A percentile compares a stretch with the other conserved stretches of the same genome.
Evolutionary conservation across 2,888 invertebrate genomes (phyloP).

Genomic region (Pyrrhosoma nymphula): DNA sequence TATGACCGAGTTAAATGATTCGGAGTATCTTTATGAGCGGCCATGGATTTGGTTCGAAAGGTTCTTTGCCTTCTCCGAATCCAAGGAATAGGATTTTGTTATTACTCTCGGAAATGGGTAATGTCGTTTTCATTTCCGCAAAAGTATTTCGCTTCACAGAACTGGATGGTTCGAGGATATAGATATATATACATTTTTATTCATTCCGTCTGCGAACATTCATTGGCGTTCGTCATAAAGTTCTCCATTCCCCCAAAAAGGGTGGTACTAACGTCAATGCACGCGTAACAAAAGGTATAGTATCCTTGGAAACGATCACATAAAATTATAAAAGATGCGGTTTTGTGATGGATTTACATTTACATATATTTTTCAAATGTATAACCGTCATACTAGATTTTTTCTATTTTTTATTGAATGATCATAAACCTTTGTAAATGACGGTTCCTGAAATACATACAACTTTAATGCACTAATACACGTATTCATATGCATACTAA

Average conservation of each 20-base stretch:
- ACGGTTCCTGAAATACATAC: background rate
- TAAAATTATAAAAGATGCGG: background rate
- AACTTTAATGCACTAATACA: background rate
- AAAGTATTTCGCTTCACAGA: background rate
- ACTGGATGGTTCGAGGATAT: background rate
- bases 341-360: background rate
- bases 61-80: background rate
- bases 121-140: background rate
- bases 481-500: background rate
- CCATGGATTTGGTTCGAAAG: constrained; percentile 1
- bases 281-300: background rate
- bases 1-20: background rate
- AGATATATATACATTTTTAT: background rate
- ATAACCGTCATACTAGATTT: background rate
- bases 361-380: background rate
- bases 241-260: background rate
- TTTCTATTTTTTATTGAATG: background rate
- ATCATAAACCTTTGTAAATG: background rate
- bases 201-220: background rate
- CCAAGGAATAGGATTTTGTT: background rate
- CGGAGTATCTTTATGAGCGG: background rate
- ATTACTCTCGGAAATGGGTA: background rate
- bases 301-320: background rate
- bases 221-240: background rate
- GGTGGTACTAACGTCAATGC: background rate